A percentile compares a stretch with the other conserved stretches of the same genome.
Evolutionary conservation across 2,888 invertebrate genomes (phyloP).

Genomic region (Microctonus brassicae): DNA sequence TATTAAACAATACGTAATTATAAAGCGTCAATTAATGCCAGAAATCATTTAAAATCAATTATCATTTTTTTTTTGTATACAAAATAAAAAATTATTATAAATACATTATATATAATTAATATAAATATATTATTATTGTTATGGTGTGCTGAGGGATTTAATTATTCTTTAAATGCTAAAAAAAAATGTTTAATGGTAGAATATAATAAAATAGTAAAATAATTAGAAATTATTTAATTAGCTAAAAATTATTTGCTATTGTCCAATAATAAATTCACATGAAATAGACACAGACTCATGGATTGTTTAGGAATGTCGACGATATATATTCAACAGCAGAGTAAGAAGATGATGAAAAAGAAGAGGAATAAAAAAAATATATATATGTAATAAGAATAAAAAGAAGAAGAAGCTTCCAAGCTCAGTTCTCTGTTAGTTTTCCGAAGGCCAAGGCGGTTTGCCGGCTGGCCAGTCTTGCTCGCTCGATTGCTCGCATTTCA

Average conservation of each 20-base stretch:
- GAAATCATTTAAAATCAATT: too few species aligned
- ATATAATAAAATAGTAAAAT: not conserved
- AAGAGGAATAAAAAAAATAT: not conserved
- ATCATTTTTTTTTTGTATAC: too few species aligned
- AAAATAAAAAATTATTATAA: too few species aligned
- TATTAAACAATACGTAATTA: not conserved
- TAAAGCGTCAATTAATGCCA: too few species aligned
- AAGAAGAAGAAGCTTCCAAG: slow-evolving; percentile 21
- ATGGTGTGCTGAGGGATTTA: too few species aligned
- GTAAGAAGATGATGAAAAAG: not conserved
- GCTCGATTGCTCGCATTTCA: slow-evolving; percentile 35
- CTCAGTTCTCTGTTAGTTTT: slow-evolving; percentile 14
- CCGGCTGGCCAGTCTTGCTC: slow-evolving; percentile 26
- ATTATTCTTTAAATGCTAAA: too few species aligned
- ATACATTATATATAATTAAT: too few species aligned
- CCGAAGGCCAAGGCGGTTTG: slow-evolving; percentile 33
- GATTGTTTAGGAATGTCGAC: slow-evolving; percentile 16
- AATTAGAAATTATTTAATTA: not conserved
- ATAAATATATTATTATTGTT: too few species aligned
- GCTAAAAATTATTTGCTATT: not conserved
- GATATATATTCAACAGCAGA: not conserved
- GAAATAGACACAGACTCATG: not conserved
- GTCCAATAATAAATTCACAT: not conserved
- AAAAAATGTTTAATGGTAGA: too few species aligned
- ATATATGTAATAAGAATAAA: not conserved